Percentiles rank a stretch among this genome's conserved stretches.
Evolutionary conservation across 2,113 vertebrate species (phyloP).

Genomic region (Gallinago media): DNA sequence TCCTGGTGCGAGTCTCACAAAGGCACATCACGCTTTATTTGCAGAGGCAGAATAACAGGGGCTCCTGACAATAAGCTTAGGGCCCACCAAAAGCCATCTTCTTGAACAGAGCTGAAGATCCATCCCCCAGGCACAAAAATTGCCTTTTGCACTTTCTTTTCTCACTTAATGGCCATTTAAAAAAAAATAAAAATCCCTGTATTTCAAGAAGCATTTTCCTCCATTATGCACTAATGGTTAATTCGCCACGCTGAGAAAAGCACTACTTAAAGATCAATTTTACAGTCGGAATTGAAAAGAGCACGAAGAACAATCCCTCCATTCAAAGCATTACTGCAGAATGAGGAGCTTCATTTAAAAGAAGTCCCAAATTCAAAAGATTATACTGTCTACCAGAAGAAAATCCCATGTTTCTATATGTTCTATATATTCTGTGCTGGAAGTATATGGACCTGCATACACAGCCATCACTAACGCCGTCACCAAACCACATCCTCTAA

Average conservation of each 20-base stretch:
- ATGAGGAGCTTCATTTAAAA: neutral
- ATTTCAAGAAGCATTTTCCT: conserved; percentile 10
- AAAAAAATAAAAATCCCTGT: neutral
- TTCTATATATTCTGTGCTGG: accelerated
- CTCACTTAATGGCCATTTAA: neutral
- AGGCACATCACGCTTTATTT: neutral
- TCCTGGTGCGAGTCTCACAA: neutral
- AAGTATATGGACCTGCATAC: accelerated
- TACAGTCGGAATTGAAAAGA: neutral
- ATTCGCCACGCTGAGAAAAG: neutral
- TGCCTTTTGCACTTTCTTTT: neutral
- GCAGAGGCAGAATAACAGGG: neutral
- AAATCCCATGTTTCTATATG: accelerated
- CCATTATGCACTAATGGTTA: neutral
- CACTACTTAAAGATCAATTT: neutral
- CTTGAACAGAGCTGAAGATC: neutral
- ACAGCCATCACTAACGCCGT: neutral
- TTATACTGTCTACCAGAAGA: neutral
- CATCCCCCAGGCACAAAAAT: neutral
- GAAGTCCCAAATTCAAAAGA: neutral
- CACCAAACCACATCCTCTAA: neutral
- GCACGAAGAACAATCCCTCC: neutral
- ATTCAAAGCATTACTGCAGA: neutral
- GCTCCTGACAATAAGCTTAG: neutral
- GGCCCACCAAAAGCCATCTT: neutral